Evolutionary conservation across 2,797 vertebrate species (phyloP), one percentile per base, ranked within the genome.

Genomic region (Rhinophrynus dorsalis): DNA sequence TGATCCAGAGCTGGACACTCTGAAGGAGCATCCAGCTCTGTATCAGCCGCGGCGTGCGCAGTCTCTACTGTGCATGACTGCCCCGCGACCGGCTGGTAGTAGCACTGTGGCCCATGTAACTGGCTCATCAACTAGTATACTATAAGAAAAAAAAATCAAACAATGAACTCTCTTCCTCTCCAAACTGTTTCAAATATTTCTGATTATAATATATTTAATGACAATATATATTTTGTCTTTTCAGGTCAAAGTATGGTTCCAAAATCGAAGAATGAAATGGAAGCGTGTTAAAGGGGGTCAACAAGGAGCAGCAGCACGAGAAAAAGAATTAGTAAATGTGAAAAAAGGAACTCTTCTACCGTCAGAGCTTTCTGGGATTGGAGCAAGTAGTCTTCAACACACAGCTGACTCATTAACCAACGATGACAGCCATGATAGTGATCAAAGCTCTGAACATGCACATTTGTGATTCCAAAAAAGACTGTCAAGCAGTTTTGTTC

Each of bases 211-310:
- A 12, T 37, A 12, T 37, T 40, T 40, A 44, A 44, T 44, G 10
- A n/a, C n/a, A n/a, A n/a, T n/a, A 44, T 40, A 1, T 42, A 23
- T 37, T 54, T 81, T 59, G 60, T 40, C 40, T 1, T 32, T n/a
- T 1, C 78, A 99, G 97, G 96, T 99, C 73, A 99, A 99, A 82
- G 97, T 98, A 67, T 99, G 97, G 97, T 99, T 98, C 88, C 97
- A 99, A 85, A 99, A 99, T 90, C 86, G 97, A 65, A 81, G 97
- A 60, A 99, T 99, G 97, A 99, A 99, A 84, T 99, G 97, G 97
- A 99, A 99, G 82, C 82, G 97, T 45, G 96, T 99, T 79, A 99
- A 98, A 84, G 96, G 97, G 20, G 96, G 96, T 50, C 96, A 99
- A 82, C 97, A 98, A 86, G 97, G 96, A 66, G 95, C 94, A 3